A percentile compares a stretch with the other conserved stretches of the same genome.
These are phyloP conservation scores for Lichenostomus cassidix DNA, from an alignment of 2,113 vertebrate genomes.

Conservation along the genomic window DNA sequence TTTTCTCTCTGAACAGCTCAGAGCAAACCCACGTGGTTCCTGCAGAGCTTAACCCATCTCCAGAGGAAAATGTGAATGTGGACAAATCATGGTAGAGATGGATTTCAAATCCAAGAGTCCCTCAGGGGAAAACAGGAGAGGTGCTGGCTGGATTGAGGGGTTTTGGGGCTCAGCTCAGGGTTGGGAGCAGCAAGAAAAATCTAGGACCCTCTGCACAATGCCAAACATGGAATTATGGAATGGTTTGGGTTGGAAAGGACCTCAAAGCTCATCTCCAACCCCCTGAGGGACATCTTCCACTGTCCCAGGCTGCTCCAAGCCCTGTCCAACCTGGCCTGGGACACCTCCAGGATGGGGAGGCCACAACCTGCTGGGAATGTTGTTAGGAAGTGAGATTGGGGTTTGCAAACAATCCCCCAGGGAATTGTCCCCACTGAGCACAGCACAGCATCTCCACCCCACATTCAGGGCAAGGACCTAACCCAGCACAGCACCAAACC, in stretches of 20 bases:
- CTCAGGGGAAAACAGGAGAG: neutral
- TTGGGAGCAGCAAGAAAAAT: neutral
- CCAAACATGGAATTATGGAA: neutral
- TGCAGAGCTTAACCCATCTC: neutral
- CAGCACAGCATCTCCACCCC: neutral
- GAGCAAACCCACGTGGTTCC: neutral
- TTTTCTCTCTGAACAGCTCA: neutral
- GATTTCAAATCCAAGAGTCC: neutral
- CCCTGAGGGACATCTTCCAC: neutral
- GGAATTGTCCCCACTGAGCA: neutral
- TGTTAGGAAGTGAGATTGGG: neutral
- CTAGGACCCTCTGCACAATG: neutral
- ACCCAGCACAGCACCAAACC: neutral
- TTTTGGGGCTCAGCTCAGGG: neutral
- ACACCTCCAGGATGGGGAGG: neutral
- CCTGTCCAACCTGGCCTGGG: neutral
- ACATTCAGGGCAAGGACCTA: rapidly evolving
- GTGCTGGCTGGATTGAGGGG: neutral
- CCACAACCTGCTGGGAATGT: neutral
- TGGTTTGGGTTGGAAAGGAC: neutral
- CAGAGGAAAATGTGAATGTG: neutral
- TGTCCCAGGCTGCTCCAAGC: neutral
- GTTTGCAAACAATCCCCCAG: neutral
- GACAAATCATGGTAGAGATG: neutral
- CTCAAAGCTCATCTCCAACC: neutral